Conservation (phyloP, 2,797 vertebrate genomes). For the Gadopsis bispinosus region DNA sequence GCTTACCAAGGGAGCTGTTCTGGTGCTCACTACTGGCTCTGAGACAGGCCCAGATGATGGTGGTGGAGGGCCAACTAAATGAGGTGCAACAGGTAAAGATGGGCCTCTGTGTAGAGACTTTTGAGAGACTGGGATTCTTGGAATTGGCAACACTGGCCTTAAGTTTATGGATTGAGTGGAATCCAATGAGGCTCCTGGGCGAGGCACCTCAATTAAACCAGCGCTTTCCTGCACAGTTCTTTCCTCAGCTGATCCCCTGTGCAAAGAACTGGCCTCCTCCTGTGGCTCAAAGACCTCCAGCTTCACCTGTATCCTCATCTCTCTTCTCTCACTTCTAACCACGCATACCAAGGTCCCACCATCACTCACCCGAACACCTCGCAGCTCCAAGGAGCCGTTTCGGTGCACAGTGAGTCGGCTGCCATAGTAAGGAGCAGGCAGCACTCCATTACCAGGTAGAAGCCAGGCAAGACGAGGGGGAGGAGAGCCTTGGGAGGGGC, state of each 20-base stretch:
- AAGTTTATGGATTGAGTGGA: conserved; percentile 28
- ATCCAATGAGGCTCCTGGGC: conserved; percentile 17
- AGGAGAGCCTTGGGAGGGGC: conserved; percentile 88
- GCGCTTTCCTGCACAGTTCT: conserved; percentile 25
- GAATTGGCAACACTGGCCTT: conserved; percentile 6
- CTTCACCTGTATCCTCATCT: conserved; percentile 86
- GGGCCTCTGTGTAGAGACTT: conserved; percentile 34
- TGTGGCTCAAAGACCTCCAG: conserved; percentile 84
- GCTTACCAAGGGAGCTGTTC: conserved; percentile 87
- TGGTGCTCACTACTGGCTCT: conserved; percentile 78
- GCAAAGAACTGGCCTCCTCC: conserved; percentile 75
- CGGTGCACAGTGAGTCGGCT: conserved; percentile 89
- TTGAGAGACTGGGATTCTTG: conserved; percentile 47
- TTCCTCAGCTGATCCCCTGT: conserved; percentile 79
- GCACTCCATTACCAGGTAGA: conserved; percentile 89
- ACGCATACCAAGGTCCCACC: conserved; percentile 88
- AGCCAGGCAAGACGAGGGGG: conserved; percentile 89
- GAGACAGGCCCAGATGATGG: conserved; percentile 1
- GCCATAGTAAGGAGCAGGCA: conserved; percentile 92
- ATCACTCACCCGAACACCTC: conserved; percentile 82
- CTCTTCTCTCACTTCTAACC: conserved; percentile 88
- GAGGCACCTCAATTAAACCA: conserved; percentile 11
- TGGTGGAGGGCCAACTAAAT: conserved; percentile 35
- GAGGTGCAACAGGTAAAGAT: conserved; percentile 37
- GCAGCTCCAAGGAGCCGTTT: conserved; percentile 92